Conservation (phyloP, 2,888 invertebrate species). For the Therioaphis trifolii region DNA sequence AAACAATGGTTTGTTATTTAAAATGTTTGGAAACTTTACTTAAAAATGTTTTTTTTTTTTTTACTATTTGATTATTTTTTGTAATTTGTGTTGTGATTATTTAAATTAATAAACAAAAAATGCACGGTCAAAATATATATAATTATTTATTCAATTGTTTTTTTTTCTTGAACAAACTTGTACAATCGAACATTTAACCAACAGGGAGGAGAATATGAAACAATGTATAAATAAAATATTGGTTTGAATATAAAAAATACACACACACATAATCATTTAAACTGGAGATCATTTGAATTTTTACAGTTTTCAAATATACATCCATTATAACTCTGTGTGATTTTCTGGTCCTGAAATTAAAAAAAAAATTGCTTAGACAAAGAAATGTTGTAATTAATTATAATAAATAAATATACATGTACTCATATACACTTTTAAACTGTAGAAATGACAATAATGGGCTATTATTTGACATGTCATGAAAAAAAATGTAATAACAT, state of each 20-base stretch:
- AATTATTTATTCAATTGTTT: constrained; percentile 3
- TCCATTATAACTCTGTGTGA: constrained; percentile 54
- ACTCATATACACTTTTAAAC: too few relatives aligned
- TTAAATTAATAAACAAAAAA: neutral
- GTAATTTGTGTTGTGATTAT: too few relatives aligned
- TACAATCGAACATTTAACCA: constrained; percentile 34
- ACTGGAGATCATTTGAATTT: constrained; percentile 59
- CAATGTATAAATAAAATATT: constrained; percentile 4
- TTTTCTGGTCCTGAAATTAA: constrained; percentile 36
- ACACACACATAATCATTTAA: constrained; percentile 28
- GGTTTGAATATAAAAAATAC: constrained; percentile 29
- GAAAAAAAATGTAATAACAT: too few relatives aligned
- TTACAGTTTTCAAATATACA: constrained; percentile 44
- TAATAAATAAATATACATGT: too few relatives aligned
- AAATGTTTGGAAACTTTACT: too few relatives aligned
- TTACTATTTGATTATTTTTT: too few relatives aligned
- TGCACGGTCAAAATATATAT: constrained; percentile 4
- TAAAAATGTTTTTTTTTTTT: too few relatives aligned
- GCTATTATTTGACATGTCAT: too few relatives aligned
- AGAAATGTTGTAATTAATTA: too few relatives aligned
- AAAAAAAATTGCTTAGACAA: constrained; percentile 11
- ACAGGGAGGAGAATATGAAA: neutral
- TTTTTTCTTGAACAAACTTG: neutral
- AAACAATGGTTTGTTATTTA: too few relatives aligned
- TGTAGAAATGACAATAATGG: too few relatives aligned